phyloP scores from a whole-genome alignment of 2,113 vertebrate genomes.

The Tragelaphus imberbis region DNA sequence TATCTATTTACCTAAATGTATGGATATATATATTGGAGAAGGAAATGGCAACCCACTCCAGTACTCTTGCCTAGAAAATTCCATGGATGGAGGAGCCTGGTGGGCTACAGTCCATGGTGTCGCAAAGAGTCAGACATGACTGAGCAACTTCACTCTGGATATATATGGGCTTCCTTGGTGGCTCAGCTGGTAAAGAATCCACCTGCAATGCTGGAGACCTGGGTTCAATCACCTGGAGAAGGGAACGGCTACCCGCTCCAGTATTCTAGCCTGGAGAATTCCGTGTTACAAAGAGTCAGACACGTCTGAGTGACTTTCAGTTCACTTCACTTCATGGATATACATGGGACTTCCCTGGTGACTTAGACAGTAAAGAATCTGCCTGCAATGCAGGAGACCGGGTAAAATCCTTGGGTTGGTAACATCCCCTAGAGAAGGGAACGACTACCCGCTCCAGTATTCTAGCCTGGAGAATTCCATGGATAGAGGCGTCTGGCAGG shows the following conservation, averaged over 20 bases:
- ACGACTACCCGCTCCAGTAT: not conserved
- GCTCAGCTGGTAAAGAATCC: not conserved
- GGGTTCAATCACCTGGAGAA: not conserved
- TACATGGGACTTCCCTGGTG: not conserved
- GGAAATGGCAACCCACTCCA: too few relatives aligned
- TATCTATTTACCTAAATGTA: not conserved
- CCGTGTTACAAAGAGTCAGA: not conserved
- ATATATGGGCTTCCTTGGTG: not conserved
- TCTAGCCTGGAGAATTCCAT: not conserved
- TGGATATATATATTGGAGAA: not conserved
- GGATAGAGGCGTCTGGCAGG: not conserved
- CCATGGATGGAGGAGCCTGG: too few relatives aligned
- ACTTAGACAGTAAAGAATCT: not conserved
- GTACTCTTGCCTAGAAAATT: too few relatives aligned
- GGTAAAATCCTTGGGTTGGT: not conserved
- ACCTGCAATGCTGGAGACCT: not conserved
- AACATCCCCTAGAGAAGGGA: not conserved
- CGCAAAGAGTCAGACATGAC: too few relatives aligned
- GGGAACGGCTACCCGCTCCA: fast-evolving
- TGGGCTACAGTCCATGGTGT: too few relatives aligned
- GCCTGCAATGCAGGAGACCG: not conserved
- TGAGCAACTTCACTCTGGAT: not conserved
- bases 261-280: not conserved
- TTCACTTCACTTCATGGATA: not conserved
- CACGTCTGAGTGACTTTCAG: not conserved